Evolutionary conservation across 2,888 invertebrate species (phyloP).

Genomic region (Cantharis rustica): DNA sequence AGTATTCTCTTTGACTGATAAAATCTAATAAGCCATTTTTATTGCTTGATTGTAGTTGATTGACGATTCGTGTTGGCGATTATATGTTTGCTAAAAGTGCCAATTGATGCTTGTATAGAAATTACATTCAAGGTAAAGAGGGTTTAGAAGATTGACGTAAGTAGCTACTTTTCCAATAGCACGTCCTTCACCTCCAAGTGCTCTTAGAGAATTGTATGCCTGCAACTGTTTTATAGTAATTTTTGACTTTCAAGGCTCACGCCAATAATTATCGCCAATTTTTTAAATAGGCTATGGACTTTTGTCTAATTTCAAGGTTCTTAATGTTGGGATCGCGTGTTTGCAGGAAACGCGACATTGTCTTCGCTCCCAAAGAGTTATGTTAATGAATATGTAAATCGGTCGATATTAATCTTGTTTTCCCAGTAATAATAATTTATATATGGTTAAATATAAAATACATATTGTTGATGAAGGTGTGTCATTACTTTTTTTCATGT

Average conservation of each 20-base stretch:
- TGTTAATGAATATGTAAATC: constrained; percentile 5
- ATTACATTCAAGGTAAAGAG: background rate
- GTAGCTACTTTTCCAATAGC: background rate
- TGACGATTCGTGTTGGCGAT: background rate
- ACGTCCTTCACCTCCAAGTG: background rate
- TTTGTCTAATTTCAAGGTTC: background rate
- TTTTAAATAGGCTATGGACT: background rate
- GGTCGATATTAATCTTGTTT: constrained; percentile 12
- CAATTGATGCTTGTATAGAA: background rate
- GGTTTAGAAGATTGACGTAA: background rate
- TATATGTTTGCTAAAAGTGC: background rate
- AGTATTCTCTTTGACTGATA: background rate
- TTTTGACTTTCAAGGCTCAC: background rate
- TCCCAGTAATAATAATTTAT: constrained; percentile 13
- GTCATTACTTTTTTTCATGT: background rate
- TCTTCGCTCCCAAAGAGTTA: background rate
- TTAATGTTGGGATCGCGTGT: constrained; percentile 5
- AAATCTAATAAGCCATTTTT: background rate
- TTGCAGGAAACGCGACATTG: background rate
- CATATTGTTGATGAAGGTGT: constrained; percentile 6
- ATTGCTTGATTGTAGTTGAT: background rate
- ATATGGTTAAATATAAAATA: background rate
- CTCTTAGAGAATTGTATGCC: background rate
- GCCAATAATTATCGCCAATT: background rate
- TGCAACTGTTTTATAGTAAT: background rate